These are phyloP conservation scores for Sesia apiformis DNA, from an alignment of 2,888 invertebrate species.

Conservation along the genomic window DNA sequence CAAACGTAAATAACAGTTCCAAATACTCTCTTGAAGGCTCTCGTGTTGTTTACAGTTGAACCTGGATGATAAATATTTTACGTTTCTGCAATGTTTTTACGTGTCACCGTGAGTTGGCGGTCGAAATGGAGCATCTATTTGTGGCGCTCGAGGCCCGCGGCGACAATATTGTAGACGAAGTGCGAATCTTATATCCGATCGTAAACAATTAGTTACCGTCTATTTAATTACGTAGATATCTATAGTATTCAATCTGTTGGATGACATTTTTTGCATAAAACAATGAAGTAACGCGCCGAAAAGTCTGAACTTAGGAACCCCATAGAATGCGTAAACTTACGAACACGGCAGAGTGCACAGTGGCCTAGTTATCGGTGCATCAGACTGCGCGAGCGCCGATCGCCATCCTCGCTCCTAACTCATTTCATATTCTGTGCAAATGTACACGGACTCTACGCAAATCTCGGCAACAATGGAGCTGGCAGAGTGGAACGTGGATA, in stretches of 20 bases:
- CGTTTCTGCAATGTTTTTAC: slow-evolving; percentile 59
- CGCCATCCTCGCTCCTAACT: slow-evolving; percentile 10
- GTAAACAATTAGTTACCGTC: not conserved
- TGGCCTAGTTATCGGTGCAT: slow-evolving; percentile 61
- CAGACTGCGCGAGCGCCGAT: slow-evolving; percentile 39
- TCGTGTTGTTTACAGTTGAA: slow-evolving; percentile 25
- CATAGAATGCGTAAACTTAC: slow-evolving; percentile 31
- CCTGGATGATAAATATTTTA: slow-evolving; percentile 44
- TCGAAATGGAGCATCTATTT: slow-evolving; percentile 71
- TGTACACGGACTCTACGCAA: too few relatives aligned
- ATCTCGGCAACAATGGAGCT: not conserved
- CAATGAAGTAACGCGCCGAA: too few relatives aligned
- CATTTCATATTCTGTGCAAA: too few relatives aligned
- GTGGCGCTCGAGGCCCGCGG: slow-evolving; percentile 66
- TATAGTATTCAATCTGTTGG: too few relatives aligned
- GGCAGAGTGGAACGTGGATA: slow-evolving; percentile 36
- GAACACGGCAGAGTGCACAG: slow-evolving; percentile 52
- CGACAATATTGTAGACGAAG: slow-evolving; percentile 34
- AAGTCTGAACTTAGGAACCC: too few relatives aligned
- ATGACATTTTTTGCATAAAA: too few relatives aligned
- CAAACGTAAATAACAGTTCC: too few relatives aligned
- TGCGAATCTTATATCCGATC: not conserved
- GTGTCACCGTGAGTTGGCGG: slow-evolving; percentile 59
- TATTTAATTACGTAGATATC: not conserved
- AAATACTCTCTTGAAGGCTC: not conserved